Conservation (phyloP, 2,113 vertebrate genomes). For the Catharus fuscescens region DNA sequence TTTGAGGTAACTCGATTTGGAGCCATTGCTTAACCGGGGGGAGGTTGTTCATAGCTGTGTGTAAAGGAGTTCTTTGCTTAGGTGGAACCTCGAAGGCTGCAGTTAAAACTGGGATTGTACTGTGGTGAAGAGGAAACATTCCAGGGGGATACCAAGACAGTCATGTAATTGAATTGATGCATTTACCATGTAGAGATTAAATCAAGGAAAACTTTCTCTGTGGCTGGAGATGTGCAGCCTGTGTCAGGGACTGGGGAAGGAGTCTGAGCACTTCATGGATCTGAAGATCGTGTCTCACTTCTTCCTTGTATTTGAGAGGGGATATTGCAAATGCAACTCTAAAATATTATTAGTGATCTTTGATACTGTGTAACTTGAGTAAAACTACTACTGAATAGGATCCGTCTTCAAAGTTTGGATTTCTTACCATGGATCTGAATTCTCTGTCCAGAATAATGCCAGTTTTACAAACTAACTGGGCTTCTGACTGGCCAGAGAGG, state of each 20-base stretch:
- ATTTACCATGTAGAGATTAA: not conserved
- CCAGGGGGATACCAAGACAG: not conserved
- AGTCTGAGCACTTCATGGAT: accelerated
- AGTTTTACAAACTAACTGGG: not conserved
- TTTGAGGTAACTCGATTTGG: slow-evolving; percentile 86
- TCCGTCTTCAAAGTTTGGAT: not conserved
- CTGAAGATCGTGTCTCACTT: not conserved
- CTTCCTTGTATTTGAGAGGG: not conserved
- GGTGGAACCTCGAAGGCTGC: not conserved
- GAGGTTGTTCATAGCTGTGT: not conserved
- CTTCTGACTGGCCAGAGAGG: not conserved
- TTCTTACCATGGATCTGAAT: not conserved
- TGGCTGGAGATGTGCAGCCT: not conserved
- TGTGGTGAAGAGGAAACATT: not conserved
- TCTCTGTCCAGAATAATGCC: not conserved
- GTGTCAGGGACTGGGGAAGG: not conserved
- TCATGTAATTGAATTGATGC: not conserved
- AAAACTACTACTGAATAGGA: not conserved
- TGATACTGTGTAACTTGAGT: not conserved
- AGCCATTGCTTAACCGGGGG: not conserved
- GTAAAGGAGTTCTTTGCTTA: not conserved
- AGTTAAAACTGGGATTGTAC: not conserved
- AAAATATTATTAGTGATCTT: not conserved
- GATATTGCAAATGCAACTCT: not conserved
- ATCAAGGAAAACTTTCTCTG: not conserved